Conservation (phyloP, 2,797 vertebrate genomes). For the Spea hammondii region DNA sequence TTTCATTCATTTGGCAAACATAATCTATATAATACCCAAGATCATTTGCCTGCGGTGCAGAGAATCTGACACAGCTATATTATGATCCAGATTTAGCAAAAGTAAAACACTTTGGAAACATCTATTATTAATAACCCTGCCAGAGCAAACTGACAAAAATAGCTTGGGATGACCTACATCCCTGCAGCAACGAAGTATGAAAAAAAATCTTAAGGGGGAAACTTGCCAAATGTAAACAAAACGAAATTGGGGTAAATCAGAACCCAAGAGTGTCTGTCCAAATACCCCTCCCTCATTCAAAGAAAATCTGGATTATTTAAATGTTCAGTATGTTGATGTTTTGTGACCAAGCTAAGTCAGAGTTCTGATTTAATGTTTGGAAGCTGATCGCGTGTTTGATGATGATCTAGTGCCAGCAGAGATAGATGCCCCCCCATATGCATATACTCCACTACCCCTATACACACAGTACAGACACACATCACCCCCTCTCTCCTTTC, state of each 20-base stretch:
- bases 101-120: conserved; percentile 65
- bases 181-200: conserved; percentile 56
- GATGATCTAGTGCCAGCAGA: conserved; percentile 1
- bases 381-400: conserved; percentile 28
- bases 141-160: conserved; percentile 68
- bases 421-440: conserved; percentile 14
- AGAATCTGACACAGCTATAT: conserved; percentile 50
- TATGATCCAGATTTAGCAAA: conserved; percentile 56
- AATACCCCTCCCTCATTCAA: conserved; percentile 10
- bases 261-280: conserved; percentile 37
- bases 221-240: conserved; percentile 31
- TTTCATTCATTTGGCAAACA: conserved; percentile 16
- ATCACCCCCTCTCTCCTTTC: conserved; percentile 23
- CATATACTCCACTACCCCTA: neutral
- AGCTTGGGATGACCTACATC: conserved; percentile 75
- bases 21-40: conserved; percentile 47
- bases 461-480: neutral
- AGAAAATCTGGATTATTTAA: conserved; percentile 5
- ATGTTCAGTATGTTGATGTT: conserved; percentile 4
- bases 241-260: conserved; percentile 38
- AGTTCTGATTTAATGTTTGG: conserved; percentile 45
- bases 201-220: conserved; percentile 53
- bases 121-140: conserved; percentile 74
- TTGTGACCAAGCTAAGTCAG: conserved; percentile 25
- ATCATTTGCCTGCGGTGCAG: conserved; percentile 41